phyloP scores from a whole-genome alignment of 2,888 invertebrate genomes.

The Cecidostiba fungosa region DNA sequence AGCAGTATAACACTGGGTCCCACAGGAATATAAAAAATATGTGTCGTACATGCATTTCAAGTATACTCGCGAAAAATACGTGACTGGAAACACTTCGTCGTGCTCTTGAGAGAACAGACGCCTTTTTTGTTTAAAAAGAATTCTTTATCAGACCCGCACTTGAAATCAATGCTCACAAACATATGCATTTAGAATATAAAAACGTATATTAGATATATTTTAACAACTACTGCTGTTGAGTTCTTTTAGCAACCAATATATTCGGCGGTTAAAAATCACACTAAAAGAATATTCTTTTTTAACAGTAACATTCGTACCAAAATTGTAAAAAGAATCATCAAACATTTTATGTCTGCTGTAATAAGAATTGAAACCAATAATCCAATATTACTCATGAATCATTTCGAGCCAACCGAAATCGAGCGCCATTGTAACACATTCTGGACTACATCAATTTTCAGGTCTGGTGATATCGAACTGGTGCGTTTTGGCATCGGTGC shows the following conservation, averaged over 20 bases:
- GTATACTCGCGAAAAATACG: neutral
- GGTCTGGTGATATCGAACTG: slow-evolving; percentile 90
- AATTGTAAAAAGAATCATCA: neutral
- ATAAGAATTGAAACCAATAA: neutral
- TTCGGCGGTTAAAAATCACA: too few relatives aligned
- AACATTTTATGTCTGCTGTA: neutral
- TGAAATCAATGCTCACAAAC: neutral
- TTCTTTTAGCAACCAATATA: too few relatives aligned
- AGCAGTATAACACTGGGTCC: neutral
- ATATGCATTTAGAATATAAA: too few relatives aligned
- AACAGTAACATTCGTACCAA: too few relatives aligned
- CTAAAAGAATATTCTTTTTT: too few relatives aligned
- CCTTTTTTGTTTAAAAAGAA: neutral
- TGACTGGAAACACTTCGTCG: neutral
- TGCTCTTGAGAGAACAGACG: neutral
- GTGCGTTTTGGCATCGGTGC: slow-evolving; percentile 86
- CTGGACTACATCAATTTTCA: slow-evolving; percentile 73
- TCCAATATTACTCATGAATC: neutral
- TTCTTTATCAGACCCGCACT: neutral
- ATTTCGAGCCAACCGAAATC: neutral
- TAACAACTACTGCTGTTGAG: too few relatives aligned
- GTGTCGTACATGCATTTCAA: neutral
- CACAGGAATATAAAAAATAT: neutral
- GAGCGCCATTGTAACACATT: neutral
- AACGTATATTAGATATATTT: too few relatives aligned